These are phyloP conservation scores for Xenus cinereus DNA, from an alignment of 2,113 vertebrate species.

Conservation along the genomic window DNA sequence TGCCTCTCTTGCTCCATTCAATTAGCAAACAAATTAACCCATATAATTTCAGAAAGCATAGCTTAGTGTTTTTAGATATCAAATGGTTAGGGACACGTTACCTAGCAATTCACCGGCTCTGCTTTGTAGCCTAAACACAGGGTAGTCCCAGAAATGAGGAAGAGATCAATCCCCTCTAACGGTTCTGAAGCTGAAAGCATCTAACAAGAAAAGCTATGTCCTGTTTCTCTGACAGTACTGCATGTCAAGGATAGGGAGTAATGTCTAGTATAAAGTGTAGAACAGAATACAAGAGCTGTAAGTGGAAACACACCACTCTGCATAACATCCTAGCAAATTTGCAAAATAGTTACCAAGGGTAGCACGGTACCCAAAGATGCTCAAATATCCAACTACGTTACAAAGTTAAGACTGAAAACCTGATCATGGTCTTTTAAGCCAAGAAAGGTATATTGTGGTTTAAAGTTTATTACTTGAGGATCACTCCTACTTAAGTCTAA, in stretches of 20 bases:
- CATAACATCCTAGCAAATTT: neutral
- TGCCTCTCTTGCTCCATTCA: neutral
- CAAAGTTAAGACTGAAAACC: neutral
- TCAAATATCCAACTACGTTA: neutral
- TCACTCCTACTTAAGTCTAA: neutral
- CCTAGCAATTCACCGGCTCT: neutral
- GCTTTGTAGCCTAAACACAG: neutral
- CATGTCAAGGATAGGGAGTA: fast-evolving
- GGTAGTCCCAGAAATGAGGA: neutral
- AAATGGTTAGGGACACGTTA: fast-evolving
- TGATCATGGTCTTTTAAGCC: neutral
- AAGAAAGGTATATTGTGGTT: neutral
- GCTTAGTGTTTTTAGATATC: neutral
- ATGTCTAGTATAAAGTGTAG: fast-evolving
- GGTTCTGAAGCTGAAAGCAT: neutral
- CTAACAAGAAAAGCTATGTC: neutral
- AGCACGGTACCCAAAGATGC: neutral
- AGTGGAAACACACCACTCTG: neutral
- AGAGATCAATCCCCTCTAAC: neutral
- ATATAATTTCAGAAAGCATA: neutral
- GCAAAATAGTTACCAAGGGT: neutral
- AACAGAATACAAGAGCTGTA: neutral
- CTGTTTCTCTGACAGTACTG: neutral
- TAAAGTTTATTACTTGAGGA: neutral
- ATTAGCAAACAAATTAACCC: neutral